Base-by-base conservation (phyloP, 2,888 invertebrate genomes). In the Leucophora obtusa region DNA sequence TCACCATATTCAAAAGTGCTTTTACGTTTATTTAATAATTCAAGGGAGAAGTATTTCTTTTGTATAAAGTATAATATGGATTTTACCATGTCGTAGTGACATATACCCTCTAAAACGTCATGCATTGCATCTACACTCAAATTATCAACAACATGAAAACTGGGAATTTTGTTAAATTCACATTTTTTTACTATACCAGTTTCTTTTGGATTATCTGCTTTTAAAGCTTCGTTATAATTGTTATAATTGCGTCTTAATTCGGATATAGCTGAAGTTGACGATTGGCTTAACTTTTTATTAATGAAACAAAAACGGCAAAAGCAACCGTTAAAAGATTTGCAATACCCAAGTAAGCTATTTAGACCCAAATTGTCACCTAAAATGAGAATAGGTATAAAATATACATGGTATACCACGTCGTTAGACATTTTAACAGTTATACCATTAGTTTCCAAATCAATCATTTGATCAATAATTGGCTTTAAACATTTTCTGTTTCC, bases 111-210 rank as follows among this genome's bases (percentile, higher is more conserved):
- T 11, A 65, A 18, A 17, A 65, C 10, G 17, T 65, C 63, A 8
- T 65, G 63, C 63, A 65, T 65, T 7, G 63, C 51, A 53, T 65
- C 63, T 3, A 65, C 51, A 24, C 63, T 65, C 35, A 51, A 17
- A 51, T 65, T 65, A 10, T 65, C 33, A 5, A 65, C 17, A 1
- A 65, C 63, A 33, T 65, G 51, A 17, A 65, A 65, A 8, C 51
- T 51, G 18, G 51, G 28, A 28, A 65, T 65, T 35, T 17, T 14
- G n/a, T 65, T 65, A 21, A 65, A 65, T 2, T 51, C 15, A 33
- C 63, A 65, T 51, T 65, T 51, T 51, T 65, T 28, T 2, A 53
- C 51, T 33, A 65, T 63, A 2, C 63, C 63, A 15, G 63, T 50
- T 33, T 63, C 50, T 43, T 10, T 28, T 1, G 50, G 5, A 47